Base-by-base conservation (phyloP, 2,797 vertebrate species). In the Bufotes viridis region DNA sequence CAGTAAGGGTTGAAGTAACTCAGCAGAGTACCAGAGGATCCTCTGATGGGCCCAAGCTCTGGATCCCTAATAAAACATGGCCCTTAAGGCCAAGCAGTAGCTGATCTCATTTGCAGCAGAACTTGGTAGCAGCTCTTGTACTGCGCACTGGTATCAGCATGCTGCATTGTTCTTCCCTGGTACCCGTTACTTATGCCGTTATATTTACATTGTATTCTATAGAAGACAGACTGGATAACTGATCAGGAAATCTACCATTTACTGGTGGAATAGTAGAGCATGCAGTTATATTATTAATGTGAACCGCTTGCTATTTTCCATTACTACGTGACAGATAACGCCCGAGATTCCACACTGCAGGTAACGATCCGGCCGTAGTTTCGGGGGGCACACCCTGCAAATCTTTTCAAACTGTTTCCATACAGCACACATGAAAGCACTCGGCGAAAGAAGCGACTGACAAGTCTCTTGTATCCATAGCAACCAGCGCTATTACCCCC, bases 391-490 rank as follows among this genome's bases (percentile, higher is more conserved):
- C 29, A 14, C 42, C 51, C 51, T 29, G 53, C 15, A 42, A 53
- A 84, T 74, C 61, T 49, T 10, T 29, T 51, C 17, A 29, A 63
- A 78, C 51, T 29, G 61, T 69, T 69, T 67, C 63, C 20, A 53
- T 67, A 10, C 53, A 29, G 82, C 67, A 74, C 53, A 60, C 82
- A 60, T 60, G 55, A 75, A 84, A 14, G 26, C 26, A 20, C 69
- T 34, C 42, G 26, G 42, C 78, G 81, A 58, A 55, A 26, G 49
- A 78, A 29, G 18, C 26, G 70, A 87, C 42, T 87, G 87, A 83
- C 81, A 87, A 51, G 51, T 79, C 61, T 61, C 8, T 22, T 18
- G 81, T 88, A 84, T 84, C 87, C 81, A 79, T 88, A 74, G 87
- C 81, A 84, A 88, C 87, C 51, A 42, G 12, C 10, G 55, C 74